These are phyloP conservation scores for Monochamus saltuarius DNA, from an alignment of 1,140 invertebrate genomes.

Conservation along the genomic window DNA sequence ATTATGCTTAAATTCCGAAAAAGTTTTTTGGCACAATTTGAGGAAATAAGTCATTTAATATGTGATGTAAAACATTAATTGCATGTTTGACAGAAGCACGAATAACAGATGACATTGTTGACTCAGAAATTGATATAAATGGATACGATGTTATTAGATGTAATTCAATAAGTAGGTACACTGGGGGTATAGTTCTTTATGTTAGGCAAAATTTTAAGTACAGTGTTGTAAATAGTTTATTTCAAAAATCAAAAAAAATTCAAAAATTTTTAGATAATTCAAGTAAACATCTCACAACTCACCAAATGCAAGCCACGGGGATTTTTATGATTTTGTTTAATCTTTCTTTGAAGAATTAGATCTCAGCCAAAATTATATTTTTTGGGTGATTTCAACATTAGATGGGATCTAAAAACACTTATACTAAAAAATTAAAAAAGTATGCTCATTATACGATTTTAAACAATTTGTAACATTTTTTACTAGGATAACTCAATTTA, in stretches of 20 bases:
- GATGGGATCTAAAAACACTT: slow-evolving; percentile 1
- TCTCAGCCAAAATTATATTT: slow-evolving; percentile 1
- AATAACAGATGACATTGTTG: no score
- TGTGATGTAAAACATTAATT: no score
- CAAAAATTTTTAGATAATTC: no score
- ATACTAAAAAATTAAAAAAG: slow-evolving; percentile 1
- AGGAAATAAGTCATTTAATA: no score
- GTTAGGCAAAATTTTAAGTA: neutral
- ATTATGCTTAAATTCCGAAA: no score
- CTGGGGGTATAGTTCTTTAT: neutral
- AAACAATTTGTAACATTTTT: no score
- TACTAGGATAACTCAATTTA: neutral
- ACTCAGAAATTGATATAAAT: no score
- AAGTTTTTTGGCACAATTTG: no score
- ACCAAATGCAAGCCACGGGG: slow-evolving; percentile 4
- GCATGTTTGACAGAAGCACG: no score
- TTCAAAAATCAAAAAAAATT: no score
- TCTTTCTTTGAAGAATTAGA: neutral
- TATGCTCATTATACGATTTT: neutral
- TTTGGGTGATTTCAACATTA: slow-evolving; percentile 1
- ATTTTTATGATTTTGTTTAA: neutral
- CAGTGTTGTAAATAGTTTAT: neutral
- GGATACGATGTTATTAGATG: slow-evolving; percentile 6
- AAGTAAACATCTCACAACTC: neutral
- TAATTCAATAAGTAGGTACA: slow-evolving; percentile 3